Evolutionary conservation across 1,140 invertebrate species (phyloP).

Genomic region (Dryas iulia): DNA sequence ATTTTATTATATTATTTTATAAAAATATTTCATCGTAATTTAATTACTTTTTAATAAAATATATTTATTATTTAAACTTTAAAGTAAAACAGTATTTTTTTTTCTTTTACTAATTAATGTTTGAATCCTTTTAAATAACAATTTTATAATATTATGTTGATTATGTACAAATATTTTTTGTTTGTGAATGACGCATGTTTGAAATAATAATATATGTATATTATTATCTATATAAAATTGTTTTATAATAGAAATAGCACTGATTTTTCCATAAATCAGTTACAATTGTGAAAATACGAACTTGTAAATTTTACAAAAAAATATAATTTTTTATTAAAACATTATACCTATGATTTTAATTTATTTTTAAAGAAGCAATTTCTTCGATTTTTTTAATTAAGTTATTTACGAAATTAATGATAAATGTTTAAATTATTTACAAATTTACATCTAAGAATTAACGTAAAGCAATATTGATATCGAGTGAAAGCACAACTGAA

Average conservation of each 20-base stretch:
- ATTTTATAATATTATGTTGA: neutral
- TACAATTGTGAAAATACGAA: neutral
- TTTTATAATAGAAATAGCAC: neutral
- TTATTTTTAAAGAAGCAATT: neutral
- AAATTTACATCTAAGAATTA: too few relatives aligned
- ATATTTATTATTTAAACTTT: neutral
- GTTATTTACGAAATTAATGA: neutral
- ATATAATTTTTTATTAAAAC: neutral
- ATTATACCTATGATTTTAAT: neutral
- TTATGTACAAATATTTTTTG: neutral
- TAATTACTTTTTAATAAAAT: neutral
- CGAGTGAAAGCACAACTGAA: neutral
- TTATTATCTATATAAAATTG: neutral
- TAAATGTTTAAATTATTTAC: neutral
- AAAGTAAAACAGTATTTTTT: slow-evolving; percentile 1
- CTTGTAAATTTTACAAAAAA: neutral
- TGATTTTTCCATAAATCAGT: neutral
- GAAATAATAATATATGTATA: neutral
- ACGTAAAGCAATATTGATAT: neutral
- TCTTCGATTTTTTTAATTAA: too few relatives aligned
- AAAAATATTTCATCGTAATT: neutral
- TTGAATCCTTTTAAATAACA: too few relatives aligned
- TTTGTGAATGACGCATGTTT: neutral
- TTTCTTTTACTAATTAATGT: neutral
- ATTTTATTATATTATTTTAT: neutral